Evolutionary conservation across 2,888 invertebrate genomes (phyloP), one percentile per base, ranked within the genome.

Genomic region (Lutraria lutraria): DNA sequence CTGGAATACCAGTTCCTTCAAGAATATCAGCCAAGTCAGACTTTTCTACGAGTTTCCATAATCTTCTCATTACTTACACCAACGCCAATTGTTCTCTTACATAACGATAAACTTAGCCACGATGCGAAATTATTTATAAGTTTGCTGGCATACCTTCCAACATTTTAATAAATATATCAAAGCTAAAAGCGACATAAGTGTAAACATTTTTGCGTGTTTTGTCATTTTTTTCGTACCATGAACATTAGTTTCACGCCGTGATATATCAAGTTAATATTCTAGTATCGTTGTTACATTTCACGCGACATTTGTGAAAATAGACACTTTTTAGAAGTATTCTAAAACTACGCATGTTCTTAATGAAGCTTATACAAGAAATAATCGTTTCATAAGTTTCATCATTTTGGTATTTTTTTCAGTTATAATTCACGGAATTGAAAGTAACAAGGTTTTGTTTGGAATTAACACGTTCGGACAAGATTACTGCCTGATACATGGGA

Each of bases 401-500:
- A 76, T 76, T 76, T 76, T 31, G 31, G 76, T 76, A 76, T 76
- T 25, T 76, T 76, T 76, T 76, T 76, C 76, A 76, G 76, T 13
- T 8, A 76, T 0, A 76, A 76, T 31, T 34, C 19, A 76, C 31
- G 31, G 34, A 76, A 25, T 76, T 76, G 76, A 76, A 76, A 34
- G 19, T 31, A 76, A 76, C 76, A 76, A 76, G 76, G 29, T 19
- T 76, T 76, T 76, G 25, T 76, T 31, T 76, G 68, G 34, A 83
- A 63, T 63, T 15, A 72, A 19, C 83, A 83, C 83, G 72, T 52
- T 15, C n/a, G 13, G 83, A 68, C 43, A 52, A 72, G 68, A 83
- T 83, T 83, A 68, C 83, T 72, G 53, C 53, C 76, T n/a, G 31
- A 76, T 76, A 76, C 85, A 53, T 31, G 54, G 85, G 56, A 76